A percentile compares a stretch with the other conserved stretches of the same genome.
Evolutionary conservation across 2,113 vertebrate species (phyloP).

Genomic region (Riparia riparia): DNA sequence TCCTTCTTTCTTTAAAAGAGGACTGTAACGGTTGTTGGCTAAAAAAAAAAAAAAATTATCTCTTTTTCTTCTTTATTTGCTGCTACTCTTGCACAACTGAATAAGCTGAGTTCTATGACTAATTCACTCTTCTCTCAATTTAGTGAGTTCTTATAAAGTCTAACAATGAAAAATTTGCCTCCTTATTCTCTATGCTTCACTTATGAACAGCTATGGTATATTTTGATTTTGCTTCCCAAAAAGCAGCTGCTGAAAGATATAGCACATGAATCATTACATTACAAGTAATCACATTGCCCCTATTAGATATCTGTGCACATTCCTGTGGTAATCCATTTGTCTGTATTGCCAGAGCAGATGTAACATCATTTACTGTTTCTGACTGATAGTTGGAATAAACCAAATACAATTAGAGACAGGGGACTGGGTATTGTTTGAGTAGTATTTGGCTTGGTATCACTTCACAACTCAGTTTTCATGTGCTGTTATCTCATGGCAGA

Average conservation of each 20-base stretch:
- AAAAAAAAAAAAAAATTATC: background rate
- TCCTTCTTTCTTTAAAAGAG: constrained; percentile 12
- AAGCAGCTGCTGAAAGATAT: background rate
- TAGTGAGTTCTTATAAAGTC: background rate
- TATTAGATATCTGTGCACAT: background rate
- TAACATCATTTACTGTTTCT: constrained; percentile 50
- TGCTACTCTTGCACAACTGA: background rate
- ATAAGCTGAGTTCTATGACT: background rate
- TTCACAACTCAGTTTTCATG: background rate
- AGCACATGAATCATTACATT: background rate
- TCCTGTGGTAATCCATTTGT: constrained; percentile 20
- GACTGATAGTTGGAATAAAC: constrained; percentile 20
- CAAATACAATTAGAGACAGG: background rate
- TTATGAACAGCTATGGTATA: background rate
- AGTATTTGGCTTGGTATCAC: background rate
- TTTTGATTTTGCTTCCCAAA: background rate
- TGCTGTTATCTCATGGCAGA: background rate
- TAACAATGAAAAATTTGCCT: background rate
- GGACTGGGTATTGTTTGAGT: background rate
- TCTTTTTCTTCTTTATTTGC: background rate
- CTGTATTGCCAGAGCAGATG: background rate
- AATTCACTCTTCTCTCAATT: background rate
- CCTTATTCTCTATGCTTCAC: background rate
- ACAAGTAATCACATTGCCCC: background rate
- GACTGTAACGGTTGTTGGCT: background rate